Percentiles rank a stretch among this genome's conserved stretches.
These are phyloP conservation scores for Calliscelio sp. DNA, from an alignment of 2,888 invertebrate genomes.

Conservation along the genomic window DNA sequence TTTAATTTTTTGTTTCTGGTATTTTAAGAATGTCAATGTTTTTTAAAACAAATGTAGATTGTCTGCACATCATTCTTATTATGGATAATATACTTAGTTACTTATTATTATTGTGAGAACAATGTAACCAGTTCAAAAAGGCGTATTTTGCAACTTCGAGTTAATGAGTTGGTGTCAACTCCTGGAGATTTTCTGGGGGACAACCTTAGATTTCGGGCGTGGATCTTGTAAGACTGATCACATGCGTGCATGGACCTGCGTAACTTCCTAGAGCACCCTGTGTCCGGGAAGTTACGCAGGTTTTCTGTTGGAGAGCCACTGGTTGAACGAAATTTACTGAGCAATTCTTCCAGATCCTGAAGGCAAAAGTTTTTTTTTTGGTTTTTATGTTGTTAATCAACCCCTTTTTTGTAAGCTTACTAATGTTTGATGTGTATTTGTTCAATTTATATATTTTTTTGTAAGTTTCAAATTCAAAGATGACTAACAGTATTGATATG, in stretches of 20 bases:
- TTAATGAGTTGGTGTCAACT: background rate
- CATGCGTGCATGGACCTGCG: background rate
- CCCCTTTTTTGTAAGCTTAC: background rate
- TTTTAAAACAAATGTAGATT: too few relatives aligned
- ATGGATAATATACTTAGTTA: too few relatives aligned
- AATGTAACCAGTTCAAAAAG: too few relatives aligned
- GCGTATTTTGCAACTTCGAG: slow-evolving; percentile 17
- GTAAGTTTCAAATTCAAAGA: too few relatives aligned
- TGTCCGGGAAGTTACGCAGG: background rate
- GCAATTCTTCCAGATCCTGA: slow-evolving; percentile 25
- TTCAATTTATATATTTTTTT: too few relatives aligned
- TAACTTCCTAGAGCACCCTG: background rate
- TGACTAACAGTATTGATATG: too few relatives aligned
- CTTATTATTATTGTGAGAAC: too few relatives aligned
- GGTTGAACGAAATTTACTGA: background rate
- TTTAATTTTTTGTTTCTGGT: too few relatives aligned
- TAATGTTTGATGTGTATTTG: too few relatives aligned
- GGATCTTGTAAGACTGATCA: slow-evolving; percentile 32
- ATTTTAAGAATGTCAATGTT: too few relatives aligned
- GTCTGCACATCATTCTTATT: too few relatives aligned
- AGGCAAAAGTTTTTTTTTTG: background rate
- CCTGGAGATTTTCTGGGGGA: background rate
- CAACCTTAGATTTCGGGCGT: background rate
- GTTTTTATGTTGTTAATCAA: background rate
- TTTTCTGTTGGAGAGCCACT: background rate